Evolutionary conservation across 2,113 vertebrate genomes (phyloP).

Genomic region (Brachypteracias leptosomus): DNA sequence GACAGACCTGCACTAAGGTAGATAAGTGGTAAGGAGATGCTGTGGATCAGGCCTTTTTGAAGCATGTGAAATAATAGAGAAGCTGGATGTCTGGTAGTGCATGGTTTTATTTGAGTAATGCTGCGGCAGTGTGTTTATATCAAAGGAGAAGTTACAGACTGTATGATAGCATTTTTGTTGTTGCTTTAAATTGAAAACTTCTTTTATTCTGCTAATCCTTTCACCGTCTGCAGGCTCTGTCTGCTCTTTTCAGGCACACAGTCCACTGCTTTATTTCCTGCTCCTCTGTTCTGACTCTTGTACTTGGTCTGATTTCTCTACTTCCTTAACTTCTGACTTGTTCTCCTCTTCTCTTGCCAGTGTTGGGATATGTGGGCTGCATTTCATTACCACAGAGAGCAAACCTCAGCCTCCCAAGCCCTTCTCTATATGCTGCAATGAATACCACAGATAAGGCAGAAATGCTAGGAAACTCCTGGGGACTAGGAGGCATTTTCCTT

Average conservation of each 20-base stretch:
- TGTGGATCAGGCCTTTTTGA: neutral
- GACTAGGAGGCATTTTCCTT: neutral
- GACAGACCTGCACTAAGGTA: neutral
- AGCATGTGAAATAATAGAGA: neutral
- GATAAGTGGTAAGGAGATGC: neutral
- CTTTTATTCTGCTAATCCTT: slow-evolving; percentile 57
- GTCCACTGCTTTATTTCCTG: slow-evolving; percentile 57
- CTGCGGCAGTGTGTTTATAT: neutral
- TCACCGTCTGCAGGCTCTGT: slow-evolving; percentile 47
- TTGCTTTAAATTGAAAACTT: slow-evolving; percentile 24
- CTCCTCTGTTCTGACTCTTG: slow-evolving; percentile 59
- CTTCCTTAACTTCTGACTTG: slow-evolving; percentile 69
- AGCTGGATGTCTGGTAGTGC: neutral
- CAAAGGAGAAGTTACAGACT: slow-evolving; percentile 18
- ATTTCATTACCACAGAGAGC: slow-evolving; percentile 52
- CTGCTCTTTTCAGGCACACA: slow-evolving; percentile 50
- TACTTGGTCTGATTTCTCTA: slow-evolving; percentile 53
- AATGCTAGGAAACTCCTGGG: neutral
- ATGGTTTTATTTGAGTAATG: neutral
- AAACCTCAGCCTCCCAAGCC: neutral
- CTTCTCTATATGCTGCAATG: neutral
- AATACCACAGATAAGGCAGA: neutral
- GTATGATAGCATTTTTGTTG: slow-evolving; percentile 20
- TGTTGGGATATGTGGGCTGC: slow-evolving; percentile 44
- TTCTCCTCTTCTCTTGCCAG: slow-evolving; percentile 60